Evolutionary conservation across 1,140 invertebrate species (phyloP), one percentile per base, ranked within the genome.

Genomic region (Tetragnatha versicolor): DNA sequence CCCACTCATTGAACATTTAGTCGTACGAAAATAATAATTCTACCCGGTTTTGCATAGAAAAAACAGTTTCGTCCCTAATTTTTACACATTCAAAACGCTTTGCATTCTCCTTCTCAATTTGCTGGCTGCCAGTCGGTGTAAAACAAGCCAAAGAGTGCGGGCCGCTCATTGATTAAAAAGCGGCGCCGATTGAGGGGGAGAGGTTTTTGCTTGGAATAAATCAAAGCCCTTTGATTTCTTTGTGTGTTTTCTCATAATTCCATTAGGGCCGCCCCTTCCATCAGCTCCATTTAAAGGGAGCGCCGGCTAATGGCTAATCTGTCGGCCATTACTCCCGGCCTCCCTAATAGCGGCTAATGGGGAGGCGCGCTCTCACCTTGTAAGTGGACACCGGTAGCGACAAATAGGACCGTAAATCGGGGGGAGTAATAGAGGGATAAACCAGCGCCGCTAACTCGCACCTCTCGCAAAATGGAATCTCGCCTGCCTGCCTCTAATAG

Each of bases 161-260:
- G n/a, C n/a, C n/a, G n/a, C n/a, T n/a, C n/a, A n/a, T n/a, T n/a
- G n/a, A n/a, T n/a, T n/a, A n/a, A n/a, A n/a, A n/a, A n/a, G n/a
- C n/a, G n/a, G n/a, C n/a, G n/a, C n/a, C n/a, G n/a, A n/a, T n/a
- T n/a, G n/a, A n/a, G n/a, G n/a, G n/a, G n/a, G 4, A 68, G 27
- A 45, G 61, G 37, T 47, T 68, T 68, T 60, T 68, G 12, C 65
- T 20, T 12, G 20, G 42, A 61, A 61, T 47, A 75, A 75, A 75
- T 75, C 70, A 61, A 75, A 75, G 27, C 27, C 49, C 70, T 75
- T 75, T 65, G 73, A 76, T 76, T 76, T 76, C 73, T 76, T 73
- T 73, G 70, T 73, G 55, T 76, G 73, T 76, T 76, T 76, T 76
- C 73, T 76, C 63, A 76, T 76, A 76, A 76, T 76, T 76, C 73